Percentiles rank a stretch among this genome's conserved stretches.
These are phyloP conservation scores for Bufotes viridis DNA, from an alignment of 2,797 vertebrate genomes.

Conservation along the genomic window DNA sequence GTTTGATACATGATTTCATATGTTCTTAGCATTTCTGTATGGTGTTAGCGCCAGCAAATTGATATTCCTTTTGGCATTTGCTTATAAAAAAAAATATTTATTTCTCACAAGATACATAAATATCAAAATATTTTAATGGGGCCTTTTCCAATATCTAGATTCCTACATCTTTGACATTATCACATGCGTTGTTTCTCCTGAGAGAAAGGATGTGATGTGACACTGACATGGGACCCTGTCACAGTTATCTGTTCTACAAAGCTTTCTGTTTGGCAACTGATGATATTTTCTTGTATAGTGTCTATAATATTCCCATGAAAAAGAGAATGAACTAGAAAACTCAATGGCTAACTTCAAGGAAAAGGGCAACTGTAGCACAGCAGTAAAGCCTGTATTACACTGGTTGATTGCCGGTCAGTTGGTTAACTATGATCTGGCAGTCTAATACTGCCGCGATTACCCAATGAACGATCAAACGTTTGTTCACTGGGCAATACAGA, in stretches of 20 bases:
- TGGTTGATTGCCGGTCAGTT: too few species aligned
- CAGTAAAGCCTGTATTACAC: background rate
- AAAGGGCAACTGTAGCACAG: background rate
- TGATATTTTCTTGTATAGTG: background rate
- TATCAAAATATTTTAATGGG: background rate
- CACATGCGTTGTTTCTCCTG: background rate
- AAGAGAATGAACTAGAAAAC: background rate
- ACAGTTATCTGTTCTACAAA: conserved; percentile 2
- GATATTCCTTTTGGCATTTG: background rate
- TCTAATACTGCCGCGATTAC: too few species aligned
- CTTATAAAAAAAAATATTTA: background rate
- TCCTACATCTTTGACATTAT: background rate
- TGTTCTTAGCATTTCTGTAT: background rate
- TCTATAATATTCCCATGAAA: background rate
- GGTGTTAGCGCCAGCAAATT: background rate
- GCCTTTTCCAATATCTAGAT: background rate
- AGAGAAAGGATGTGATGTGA: background rate
- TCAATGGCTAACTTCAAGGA: background rate
- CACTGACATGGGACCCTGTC: background rate
- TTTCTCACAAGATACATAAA: background rate
- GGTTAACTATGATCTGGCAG: too few species aligned
- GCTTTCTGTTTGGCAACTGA: conserved; percentile 8
- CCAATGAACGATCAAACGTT: too few species aligned
- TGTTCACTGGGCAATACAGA: too few species aligned
- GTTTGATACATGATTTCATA: background rate